Conservation (phyloP, 2,797 vertebrate species). For the Poeciliopsis turneri region DNA sequence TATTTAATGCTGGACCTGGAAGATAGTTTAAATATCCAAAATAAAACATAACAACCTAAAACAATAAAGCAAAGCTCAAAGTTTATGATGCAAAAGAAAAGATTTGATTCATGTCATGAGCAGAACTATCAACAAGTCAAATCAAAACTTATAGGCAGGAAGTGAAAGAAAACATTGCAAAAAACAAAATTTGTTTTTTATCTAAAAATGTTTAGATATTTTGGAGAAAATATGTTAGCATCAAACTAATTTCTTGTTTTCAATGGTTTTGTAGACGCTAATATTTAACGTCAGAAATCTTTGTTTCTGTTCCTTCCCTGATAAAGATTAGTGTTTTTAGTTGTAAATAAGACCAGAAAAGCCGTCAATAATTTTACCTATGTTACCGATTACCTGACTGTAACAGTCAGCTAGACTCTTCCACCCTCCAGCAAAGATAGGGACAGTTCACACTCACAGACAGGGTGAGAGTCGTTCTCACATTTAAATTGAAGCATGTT, state of each 20-base stretch:
- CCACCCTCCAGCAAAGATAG: not conserved
- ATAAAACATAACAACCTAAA: not conserved
- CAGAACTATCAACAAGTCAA: not conserved
- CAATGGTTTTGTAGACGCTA: not conserved
- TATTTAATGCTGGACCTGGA: too few species aligned
- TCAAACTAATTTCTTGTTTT: not conserved
- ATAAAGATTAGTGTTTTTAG: not conserved
- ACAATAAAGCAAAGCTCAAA: not conserved
- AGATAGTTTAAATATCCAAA: too few species aligned
- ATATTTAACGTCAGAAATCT: not conserved
- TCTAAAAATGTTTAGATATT: too few species aligned
- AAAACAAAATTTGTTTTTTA: not conserved
- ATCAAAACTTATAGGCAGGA: not conserved
- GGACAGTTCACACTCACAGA: slow-evolving; percentile 2
- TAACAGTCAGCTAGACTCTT: not conserved
- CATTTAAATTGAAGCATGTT: not conserved
- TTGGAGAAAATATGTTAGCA: not conserved
- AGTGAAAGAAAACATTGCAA: not conserved
- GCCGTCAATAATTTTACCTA: not conserved
- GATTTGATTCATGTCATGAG: not conserved
- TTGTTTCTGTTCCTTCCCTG: not conserved
- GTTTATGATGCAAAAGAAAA: not conserved
- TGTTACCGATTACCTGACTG: not conserved
- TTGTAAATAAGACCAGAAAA: not conserved
- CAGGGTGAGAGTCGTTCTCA: slow-evolving; percentile 2